These are phyloP conservation scores for Dorcus hopei DNA, from an alignment of 2,888 invertebrate species.

Conservation along the genomic window DNA sequence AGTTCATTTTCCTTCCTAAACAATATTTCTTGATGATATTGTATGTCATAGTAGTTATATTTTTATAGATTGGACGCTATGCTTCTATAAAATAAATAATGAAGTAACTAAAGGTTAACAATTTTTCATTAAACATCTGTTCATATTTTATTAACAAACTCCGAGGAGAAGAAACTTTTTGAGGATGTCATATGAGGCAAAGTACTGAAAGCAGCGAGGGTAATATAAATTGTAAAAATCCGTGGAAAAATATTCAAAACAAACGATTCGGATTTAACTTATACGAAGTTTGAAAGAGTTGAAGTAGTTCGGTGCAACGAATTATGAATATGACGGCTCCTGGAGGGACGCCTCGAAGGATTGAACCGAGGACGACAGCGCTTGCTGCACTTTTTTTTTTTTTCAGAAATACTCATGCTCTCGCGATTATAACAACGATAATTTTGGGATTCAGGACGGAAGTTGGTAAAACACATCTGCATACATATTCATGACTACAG, in stretches of 20 bases:
- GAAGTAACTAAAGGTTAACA: too few species aligned
- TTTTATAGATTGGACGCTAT: too few species aligned
- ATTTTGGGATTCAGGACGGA: conserved; percentile 37
- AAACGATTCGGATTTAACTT: conserved; percentile 1
- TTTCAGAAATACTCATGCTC: conserved; percentile 23
- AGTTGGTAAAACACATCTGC: conserved; percentile 37
- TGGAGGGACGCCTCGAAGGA: conserved; percentile 9
- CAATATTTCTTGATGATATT: too few species aligned
- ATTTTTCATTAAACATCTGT: too few species aligned
- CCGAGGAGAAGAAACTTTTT: too few species aligned
- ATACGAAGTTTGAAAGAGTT: neutral
- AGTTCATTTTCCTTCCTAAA: too few species aligned
- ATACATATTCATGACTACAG: conserved; percentile 40
- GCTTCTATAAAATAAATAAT: too few species aligned
- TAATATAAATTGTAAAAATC: neutral
- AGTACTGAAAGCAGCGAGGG: neutral
- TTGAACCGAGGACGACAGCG: conserved; percentile 6
- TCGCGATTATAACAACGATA: conserved; percentile 34
- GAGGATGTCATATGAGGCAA: too few species aligned
- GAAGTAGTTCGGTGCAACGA: conserved; percentile 13
- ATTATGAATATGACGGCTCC: conserved; percentile 14
- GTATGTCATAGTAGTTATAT: too few species aligned
- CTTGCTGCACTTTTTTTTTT: conserved; percentile 18
- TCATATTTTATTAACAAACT: too few species aligned
- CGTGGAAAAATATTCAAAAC: neutral